Conservation (phyloP, 2,113 vertebrate genomes). For the Esox niger region DNA sequence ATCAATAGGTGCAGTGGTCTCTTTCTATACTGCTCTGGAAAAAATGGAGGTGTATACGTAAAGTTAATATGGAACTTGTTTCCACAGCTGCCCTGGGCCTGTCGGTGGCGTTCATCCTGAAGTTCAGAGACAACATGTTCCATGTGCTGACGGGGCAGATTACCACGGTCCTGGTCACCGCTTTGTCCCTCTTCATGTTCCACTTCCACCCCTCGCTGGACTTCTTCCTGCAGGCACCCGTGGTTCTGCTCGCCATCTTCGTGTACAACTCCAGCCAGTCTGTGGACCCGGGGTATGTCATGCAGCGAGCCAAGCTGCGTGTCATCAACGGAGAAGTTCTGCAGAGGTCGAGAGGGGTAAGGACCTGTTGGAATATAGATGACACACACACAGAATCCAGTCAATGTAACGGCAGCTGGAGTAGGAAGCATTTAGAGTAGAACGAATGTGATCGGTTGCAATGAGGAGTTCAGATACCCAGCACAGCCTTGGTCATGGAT, state of each 20-base stretch:
- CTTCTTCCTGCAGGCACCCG: constrained; percentile 93
- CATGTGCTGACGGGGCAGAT: constrained; percentile 93
- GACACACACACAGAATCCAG: not conserved
- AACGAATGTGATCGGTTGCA: constrained; percentile 35
- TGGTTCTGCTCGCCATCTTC: constrained; percentile 92
- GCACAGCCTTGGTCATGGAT: not conserved
- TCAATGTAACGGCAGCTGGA: no score
- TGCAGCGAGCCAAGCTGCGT: constrained; percentile 80
- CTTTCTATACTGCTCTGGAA: no score
- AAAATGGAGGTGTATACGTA: no score
- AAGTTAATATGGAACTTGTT: not conserved
- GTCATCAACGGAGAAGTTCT: constrained; percentile 81
- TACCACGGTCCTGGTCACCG: constrained; percentile 89
- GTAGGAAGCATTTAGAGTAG: no score
- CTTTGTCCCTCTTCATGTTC: constrained; percentile 86
- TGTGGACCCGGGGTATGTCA: constrained; percentile 68
- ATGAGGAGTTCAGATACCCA: constrained; percentile 20
- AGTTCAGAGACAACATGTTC: constrained; percentile 99
- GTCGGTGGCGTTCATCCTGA: constrained; percentile 95
- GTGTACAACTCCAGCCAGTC: constrained; percentile 87
- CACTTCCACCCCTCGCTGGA: constrained; percentile 89
- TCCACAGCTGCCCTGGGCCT: constrained; percentile 84
- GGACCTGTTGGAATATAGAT: constrained; percentile 35
- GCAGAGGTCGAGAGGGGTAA: constrained; percentile 91
- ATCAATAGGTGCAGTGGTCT: no score